A percentile compares a stretch with the other conserved stretches of the same genome.
phyloP scores from a whole-genome alignment of 2,113 vertebrate genomes.

The Podarcis raffonei region DNA sequence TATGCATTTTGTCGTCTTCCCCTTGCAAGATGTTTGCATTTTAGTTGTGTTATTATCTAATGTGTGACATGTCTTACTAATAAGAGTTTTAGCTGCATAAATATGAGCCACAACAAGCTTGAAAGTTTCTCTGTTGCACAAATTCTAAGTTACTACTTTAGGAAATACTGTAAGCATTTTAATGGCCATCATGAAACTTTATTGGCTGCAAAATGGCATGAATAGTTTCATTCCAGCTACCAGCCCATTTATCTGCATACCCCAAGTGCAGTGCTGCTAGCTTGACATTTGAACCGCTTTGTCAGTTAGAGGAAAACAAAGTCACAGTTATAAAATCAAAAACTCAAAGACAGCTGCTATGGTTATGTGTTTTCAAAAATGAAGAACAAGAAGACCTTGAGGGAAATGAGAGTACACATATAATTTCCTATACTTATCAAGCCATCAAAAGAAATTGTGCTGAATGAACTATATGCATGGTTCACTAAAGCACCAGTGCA shows the following conservation, averaged over 20 bases:
- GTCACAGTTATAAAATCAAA: constrained; percentile 33
- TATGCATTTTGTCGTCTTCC: not conserved
- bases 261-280: constrained; percentile 36
- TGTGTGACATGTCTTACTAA: constrained; percentile 15
- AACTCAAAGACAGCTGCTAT: constrained; percentile 12
- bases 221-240: constrained; percentile 50
- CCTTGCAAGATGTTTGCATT: not conserved
- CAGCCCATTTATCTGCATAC: constrained; percentile 29
- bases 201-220: constrained; percentile 50
- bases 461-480: constrained; percentile 19
- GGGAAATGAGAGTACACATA: not conserved
- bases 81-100: not conserved
- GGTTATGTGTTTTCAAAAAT: constrained; percentile 23
- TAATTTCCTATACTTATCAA: constrained; percentile 22
- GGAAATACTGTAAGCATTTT: not conserved
- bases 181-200: constrained; percentile 45
- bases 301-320: constrained; percentile 42
- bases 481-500: not conserved
- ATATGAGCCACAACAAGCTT: not conserved
- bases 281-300: constrained; percentile 49
- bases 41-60: constrained; percentile 34
- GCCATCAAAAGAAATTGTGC: constrained; percentile 4
- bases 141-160: constrained; percentile 16
- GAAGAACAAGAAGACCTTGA: constrained; percentile 28
- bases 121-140: not conserved